Base-by-base conservation (phyloP, 2,797 vertebrate species). In the Megaceryle alcyon region DNA sequence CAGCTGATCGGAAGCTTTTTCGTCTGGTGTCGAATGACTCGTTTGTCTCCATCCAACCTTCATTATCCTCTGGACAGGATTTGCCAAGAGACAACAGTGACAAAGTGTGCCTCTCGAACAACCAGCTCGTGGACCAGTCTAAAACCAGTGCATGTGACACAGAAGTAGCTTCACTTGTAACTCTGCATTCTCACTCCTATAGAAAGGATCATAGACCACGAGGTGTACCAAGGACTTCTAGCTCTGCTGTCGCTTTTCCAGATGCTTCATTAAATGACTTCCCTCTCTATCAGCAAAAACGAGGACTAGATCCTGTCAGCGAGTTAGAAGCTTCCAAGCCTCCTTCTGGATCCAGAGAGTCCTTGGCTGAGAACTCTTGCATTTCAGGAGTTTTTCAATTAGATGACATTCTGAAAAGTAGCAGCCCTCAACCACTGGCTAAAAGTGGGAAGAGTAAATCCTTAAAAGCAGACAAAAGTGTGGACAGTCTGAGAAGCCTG, bases 1-100 rank as follows among this genome's bases (percentile, higher is more conserved):
- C 98, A 82, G 98, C 98, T 20, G 99, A 99, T 94, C 97, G 98
- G 95, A 99, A 99, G 98, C 99, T 99, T 98, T 99, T 99, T 98
- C 99, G 98, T 97, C 98, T 99, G 88, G 98, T 99, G 95, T 99
- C 99, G 97, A 99, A 99, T 35, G 99, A 99, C 97, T 99, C 99
- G 53, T 99, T 99, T 97, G 98, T 99, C 94, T 99, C 99, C 96
- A 98, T 99, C 98, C 99, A 99, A 97, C 99, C 99, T n/a, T 99
- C 99, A 5, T 98, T 99, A 90, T 99, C 99, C 70, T 97, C 99
- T 96, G 99, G 99, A 91, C 99, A 99, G 54, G 99, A 99, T 96
- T 97, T 99, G 87, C 98, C 98, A 93, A 97, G 98, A 95, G 99
- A 99, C 95, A 97, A 96, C 44, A 97, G 96, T 82, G 98, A 98